Conservation (phyloP, 1,140 invertebrate genomes). For the Pseudomyrmex pallidus region DNA sequence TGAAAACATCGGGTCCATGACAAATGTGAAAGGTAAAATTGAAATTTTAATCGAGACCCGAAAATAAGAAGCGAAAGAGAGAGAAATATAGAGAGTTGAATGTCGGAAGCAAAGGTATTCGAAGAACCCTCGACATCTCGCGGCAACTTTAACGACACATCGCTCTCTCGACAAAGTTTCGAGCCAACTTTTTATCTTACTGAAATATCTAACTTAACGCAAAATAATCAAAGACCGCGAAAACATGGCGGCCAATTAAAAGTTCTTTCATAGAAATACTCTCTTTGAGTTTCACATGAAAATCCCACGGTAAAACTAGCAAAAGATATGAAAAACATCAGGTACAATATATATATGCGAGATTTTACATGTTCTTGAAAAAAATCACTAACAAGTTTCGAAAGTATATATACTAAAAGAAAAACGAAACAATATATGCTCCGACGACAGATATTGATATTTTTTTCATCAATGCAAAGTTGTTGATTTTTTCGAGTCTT, state of each 20-base stretch:
- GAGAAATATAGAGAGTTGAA: not conserved
- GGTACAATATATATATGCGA: not conserved
- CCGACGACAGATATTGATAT: constrained; percentile 77
- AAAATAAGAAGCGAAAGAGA: no score
- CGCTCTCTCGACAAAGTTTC: not conserved
- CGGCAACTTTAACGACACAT: constrained; percentile 3
- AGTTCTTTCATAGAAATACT: not conserved
- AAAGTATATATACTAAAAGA: no score
- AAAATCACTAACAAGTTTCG: constrained; percentile 72
- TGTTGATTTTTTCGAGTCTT: constrained; percentile 55
- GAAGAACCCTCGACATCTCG: not conserved
- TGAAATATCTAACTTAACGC: constrained; percentile 27
- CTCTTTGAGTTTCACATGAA: not conserved
- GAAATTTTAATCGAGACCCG: not conserved
- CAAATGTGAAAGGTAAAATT: not conserved
- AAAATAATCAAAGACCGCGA: not conserved
- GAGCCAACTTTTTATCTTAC: constrained; percentile 3
- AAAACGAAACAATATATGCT: constrained; percentile 76
- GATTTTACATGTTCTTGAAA: constrained; percentile 22
- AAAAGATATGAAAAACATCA: not conserved
- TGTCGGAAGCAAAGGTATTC: not conserved
- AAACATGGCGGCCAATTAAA: not conserved
- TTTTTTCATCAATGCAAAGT: constrained; percentile 76
- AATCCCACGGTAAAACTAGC: not conserved
- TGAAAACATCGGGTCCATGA: not conserved